phyloP scores from a whole-genome alignment of 2,113 vertebrate genomes.

The Phalacrocorax brasilianus region DNA sequence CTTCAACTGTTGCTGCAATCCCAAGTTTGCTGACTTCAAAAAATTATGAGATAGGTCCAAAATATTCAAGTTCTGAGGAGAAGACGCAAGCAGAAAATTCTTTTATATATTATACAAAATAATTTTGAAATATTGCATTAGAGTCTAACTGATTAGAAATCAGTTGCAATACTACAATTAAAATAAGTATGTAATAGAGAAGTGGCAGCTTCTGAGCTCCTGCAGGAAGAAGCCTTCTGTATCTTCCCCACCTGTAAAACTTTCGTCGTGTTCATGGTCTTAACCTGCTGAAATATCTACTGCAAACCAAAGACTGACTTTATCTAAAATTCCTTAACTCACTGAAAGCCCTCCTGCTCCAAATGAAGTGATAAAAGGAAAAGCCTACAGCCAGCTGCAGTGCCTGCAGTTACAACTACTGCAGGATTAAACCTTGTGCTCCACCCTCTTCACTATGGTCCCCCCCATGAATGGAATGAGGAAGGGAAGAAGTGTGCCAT shows the following conservation, averaged over 20 bases:
- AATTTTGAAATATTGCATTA: background rate
- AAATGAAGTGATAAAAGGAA: background rate
- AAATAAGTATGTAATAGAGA: background rate
- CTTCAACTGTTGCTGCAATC: constrained; percentile 78
- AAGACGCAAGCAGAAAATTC: background rate
- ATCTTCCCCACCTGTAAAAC: background rate
- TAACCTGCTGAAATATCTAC: background rate
- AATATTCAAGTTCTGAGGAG: constrained; percentile 78
- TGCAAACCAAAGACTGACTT: background rate
- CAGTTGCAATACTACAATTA: background rate
- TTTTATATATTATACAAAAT: background rate
- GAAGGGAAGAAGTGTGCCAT: background rate
- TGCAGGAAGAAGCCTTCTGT: background rate
- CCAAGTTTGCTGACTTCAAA: constrained; percentile 80
- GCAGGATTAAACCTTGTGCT: background rate
- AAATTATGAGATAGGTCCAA: constrained; percentile 88
- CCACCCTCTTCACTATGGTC: background rate
- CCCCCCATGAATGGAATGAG: background rate
- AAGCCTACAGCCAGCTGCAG: background rate
- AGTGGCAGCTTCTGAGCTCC: background rate
- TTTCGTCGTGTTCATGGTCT: background rate
- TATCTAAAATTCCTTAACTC: background rate
- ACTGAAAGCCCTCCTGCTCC: background rate
- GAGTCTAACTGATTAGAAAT: background rate
- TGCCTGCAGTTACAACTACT: background rate